These are phyloP conservation scores for Cephus sareptanus DNA, from an alignment of 2,888 invertebrate species.

Conservation along the genomic window DNA sequence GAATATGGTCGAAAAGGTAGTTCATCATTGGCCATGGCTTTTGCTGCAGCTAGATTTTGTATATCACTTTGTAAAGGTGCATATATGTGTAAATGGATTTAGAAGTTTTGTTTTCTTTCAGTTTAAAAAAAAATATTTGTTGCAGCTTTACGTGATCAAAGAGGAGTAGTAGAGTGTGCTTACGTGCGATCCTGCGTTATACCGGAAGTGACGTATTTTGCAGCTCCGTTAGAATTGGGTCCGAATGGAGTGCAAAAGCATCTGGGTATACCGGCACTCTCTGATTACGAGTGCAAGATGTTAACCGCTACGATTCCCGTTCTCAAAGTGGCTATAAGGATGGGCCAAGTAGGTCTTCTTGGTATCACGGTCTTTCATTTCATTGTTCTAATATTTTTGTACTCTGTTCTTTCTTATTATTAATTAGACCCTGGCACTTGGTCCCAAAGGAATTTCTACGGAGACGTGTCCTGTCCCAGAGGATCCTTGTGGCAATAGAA, in stretches of 20 bases:
- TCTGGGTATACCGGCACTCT: conserved; percentile 49
- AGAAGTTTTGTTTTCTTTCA: background rate
- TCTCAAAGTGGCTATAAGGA: conserved; percentile 36
- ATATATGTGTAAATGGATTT: background rate
- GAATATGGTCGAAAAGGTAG: conserved; percentile 71
- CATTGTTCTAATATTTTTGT: background rate
- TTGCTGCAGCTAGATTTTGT: conserved; percentile 73
- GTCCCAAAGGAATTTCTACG: conserved; percentile 25
- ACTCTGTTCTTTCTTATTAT: background rate
- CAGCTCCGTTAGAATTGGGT: conserved; percentile 51
- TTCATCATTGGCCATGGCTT: conserved; percentile 73
- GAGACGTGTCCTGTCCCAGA: conserved; percentile 28
- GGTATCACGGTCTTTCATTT: background rate
- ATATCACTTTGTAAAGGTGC: conserved; percentile 69
- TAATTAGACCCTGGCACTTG: conserved; percentile 29
- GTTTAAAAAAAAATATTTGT: conserved; percentile 13
- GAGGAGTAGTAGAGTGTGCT: conserved; percentile 50
- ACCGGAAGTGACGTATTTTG: conserved; percentile 52
- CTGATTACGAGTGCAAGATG: conserved; percentile 40
- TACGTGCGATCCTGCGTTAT: conserved; percentile 50
- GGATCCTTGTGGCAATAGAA: conserved; percentile 20
- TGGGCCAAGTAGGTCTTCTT: conserved; percentile 44
- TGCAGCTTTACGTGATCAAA: conserved; percentile 40
- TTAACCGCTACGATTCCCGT: conserved; percentile 38
- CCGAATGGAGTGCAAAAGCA: conserved; percentile 52